phyloP scores from a whole-genome alignment of 2,113 vertebrate species.

The Scomber japonicus region DNA sequence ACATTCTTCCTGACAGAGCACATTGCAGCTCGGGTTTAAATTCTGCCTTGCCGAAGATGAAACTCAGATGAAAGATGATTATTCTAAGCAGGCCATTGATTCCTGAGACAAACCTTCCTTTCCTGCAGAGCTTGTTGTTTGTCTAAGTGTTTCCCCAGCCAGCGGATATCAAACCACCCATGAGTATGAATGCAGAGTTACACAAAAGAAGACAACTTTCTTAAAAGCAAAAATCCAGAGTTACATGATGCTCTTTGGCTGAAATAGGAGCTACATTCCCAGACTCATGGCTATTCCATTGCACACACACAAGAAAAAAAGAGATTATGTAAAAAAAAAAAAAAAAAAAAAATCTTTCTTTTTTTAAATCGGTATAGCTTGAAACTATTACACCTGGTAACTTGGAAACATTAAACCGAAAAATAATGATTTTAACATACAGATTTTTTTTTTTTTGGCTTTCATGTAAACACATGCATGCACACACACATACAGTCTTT shows the following conservation, averaged over 20 bases:
- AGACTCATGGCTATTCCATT: slow-evolving; percentile 52
- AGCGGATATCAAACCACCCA: slow-evolving; percentile 51
- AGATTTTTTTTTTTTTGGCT: neutral
- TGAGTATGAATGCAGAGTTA: slow-evolving; percentile 37
- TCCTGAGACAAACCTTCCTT: slow-evolving; percentile 47
- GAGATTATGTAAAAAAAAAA: neutral
- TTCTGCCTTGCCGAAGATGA: slow-evolving; percentile 51
- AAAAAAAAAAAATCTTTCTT: neutral
- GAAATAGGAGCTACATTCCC: slow-evolving; percentile 39
- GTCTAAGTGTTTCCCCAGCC: slow-evolving; percentile 65
- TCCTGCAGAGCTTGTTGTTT: slow-evolving; percentile 43
- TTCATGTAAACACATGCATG: slow-evolving; percentile 18
- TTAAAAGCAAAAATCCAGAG: slow-evolving; percentile 44
- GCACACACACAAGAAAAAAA: neutral
- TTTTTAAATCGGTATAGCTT: neutral
- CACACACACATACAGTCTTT: neutral
- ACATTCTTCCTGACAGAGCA: slow-evolving; percentile 53
- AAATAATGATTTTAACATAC: neutral
- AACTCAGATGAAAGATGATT: slow-evolving; percentile 52
- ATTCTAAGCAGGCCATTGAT: slow-evolving; percentile 54
- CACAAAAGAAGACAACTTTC: slow-evolving; percentile 52
- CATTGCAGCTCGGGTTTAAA: slow-evolving; percentile 43
- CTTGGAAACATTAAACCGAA: neutral
- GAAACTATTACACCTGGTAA: neutral
- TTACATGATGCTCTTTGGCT: slow-evolving; percentile 45